A percentile compares a stretch with the other conserved stretches of the same genome.
phyloP scores from a whole-genome alignment of 1,140 invertebrate genomes.

The Zelostemma sp. region DNA sequence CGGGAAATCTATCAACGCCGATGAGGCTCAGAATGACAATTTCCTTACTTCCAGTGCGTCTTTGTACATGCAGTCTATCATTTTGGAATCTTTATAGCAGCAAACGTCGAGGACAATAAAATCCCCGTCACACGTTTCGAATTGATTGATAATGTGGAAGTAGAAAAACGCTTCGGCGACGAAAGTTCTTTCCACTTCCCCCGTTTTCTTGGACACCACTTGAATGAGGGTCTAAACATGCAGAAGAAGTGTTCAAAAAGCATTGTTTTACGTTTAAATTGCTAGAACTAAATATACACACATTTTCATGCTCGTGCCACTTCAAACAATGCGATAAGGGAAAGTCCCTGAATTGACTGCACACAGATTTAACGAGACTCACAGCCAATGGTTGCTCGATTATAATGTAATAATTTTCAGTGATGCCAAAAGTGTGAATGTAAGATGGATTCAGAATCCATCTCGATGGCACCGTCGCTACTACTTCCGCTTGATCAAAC shows the following conservation, averaged over 20 bases:
- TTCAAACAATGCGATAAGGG: slow-evolving; percentile 76
- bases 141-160: slow-evolving; percentile 92
- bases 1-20: too few relatives aligned
- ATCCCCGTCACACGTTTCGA: slow-evolving; percentile 77
- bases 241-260: slow-evolving; percentile 5
- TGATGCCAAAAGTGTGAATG: slow-evolving; percentile 91
- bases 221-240: slow-evolving; percentile 80
- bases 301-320: slow-evolving; percentile 80
- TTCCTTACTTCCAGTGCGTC: slow-evolving; percentile 80
- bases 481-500: slow-evolving; percentile 78
- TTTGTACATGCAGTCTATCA: slow-evolving; percentile 89
- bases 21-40: too few relatives aligned
- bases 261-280: neutral
- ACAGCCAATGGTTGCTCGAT: slow-evolving; percentile 86
- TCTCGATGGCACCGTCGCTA: slow-evolving; percentile 78
- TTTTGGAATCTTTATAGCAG: slow-evolving; percentile 83
- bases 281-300: slow-evolving; percentile 52
- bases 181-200: slow-evolving; percentile 74
- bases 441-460: slow-evolving; percentile 85
- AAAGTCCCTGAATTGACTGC: slow-evolving; percentile 74
- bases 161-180: slow-evolving; percentile 84
- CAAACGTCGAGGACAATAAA: slow-evolving; percentile 85
- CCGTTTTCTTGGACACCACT: slow-evolving; percentile 76
- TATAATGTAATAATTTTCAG: slow-evolving; percentile 86
- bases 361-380: slow-evolving; percentile 74